Conservation (phyloP, 1,140 invertebrate genomes). For the Drosophila ogumai region DNA sequence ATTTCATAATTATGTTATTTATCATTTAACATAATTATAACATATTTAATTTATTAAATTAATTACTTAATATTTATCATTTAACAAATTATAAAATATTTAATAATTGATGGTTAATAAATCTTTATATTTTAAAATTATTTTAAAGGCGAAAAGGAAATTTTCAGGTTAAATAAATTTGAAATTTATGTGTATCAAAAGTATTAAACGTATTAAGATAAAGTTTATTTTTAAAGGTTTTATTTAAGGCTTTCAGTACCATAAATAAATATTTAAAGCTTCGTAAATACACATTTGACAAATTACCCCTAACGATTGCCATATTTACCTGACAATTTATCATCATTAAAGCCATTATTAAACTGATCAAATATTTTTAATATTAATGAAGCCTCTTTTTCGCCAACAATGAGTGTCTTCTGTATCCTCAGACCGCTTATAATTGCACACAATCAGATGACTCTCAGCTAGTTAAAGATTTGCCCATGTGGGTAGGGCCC, state of each 20-base stretch:
- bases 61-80: no score
- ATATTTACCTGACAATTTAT: background rate
- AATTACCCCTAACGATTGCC: background rate
- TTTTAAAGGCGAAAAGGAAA: no score
- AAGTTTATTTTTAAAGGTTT: no score
- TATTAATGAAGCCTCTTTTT: background rate
- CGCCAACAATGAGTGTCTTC: conserved; percentile 4
- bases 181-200: no score
- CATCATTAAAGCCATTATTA: background rate
- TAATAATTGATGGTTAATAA: no score
- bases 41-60: no score
- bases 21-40: no score
- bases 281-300: background rate
- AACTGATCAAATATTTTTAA: background rate
- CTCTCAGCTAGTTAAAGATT: conserved; percentile 45
- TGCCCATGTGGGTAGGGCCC: conserved; percentile 42
- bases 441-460: conserved; percentile 48
- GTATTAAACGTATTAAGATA: no score
- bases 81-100: no score
- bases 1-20: no score
- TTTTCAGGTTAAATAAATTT: no score
- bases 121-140: no score
- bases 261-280: background rate
- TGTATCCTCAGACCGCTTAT: conserved; percentile 22
- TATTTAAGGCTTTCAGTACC: background rate